Evolutionary conservation across 1,140 invertebrate genomes (phyloP).

Genomic region (Lithobius niger): DNA sequence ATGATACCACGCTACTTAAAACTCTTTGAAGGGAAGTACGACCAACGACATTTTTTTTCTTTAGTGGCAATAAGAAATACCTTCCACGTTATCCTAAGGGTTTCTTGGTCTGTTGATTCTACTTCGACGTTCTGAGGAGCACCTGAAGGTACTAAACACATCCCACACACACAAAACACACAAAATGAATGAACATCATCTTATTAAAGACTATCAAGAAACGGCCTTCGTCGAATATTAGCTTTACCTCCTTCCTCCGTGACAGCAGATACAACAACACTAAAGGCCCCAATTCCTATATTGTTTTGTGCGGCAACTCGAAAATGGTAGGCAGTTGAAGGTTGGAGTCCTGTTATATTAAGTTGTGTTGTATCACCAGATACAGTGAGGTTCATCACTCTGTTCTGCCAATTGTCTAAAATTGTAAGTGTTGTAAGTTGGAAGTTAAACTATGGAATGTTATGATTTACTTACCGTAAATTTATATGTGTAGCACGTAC

Average conservation of each 20-base stretch:
- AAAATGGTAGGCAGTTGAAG: conserved; percentile 78
- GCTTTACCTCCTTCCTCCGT: conserved; percentile 69
- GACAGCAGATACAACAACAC: conserved; percentile 61
- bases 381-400: no score
- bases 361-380: no score
- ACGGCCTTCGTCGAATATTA: no score
- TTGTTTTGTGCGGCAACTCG: conserved; percentile 77
- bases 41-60: background rate
- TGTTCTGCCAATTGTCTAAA: no score
- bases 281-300: conserved; percentile 70
- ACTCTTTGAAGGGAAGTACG: background rate
- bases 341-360: conserved; percentile 66
- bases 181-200: background rate
- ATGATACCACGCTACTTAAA: background rate
- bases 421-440: no score
- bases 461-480: no score
- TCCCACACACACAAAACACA: background rate
- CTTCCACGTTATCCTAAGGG: conserved; percentile 68
- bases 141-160: conserved; percentile 58
- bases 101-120: conserved; percentile 73
- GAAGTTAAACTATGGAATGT: no score
- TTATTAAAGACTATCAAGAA: background rate
- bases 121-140: conserved; percentile 69
- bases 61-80: background rate
- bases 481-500: no score